Percentiles rank a stretch among this genome's conserved stretches.
Conservation (phyloP, 2,113 vertebrate genomes). For the Phalacrocorax aristotelis region DNA sequence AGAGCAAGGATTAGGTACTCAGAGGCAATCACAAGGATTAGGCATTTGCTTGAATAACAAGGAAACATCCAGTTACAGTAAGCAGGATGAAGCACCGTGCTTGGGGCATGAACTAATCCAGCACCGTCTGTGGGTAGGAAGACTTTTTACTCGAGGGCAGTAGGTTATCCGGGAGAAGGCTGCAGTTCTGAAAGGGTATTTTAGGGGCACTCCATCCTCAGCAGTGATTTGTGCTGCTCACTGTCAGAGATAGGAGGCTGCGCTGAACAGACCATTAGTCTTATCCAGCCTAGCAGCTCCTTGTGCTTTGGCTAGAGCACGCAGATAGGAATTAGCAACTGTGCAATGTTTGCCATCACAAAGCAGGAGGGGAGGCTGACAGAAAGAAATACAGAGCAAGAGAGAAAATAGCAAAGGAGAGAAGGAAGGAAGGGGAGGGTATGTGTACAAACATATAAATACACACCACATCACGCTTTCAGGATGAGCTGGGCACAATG, state of each 20-base stretch:
- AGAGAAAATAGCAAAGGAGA: not conserved
- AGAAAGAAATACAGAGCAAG: not conserved
- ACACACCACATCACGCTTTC: not conserved
- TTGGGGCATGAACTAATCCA: not conserved
- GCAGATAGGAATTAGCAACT: not conserved
- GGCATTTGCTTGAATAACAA: not conserved
- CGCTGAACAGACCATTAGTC: not conserved
- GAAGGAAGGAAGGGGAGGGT: slow-evolving; percentile 51
- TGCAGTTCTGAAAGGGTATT: not conserved
- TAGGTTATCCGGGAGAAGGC: not conserved
- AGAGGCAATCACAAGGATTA: not conserved
- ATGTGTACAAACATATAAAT: not conserved
- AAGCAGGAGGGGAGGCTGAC: slow-evolving; percentile 7
- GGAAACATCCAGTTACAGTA: not conserved
- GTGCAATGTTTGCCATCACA: slow-evolving; percentile 26
- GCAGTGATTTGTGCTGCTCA: not conserved
- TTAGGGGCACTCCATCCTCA: not conserved
- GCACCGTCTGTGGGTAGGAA: not conserved
- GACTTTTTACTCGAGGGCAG: not conserved
- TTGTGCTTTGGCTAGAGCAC: slow-evolving; percentile 1
- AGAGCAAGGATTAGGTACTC: not conserved
- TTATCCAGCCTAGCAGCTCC: not conserved
- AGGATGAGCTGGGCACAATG: not conserved
- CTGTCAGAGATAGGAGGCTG: not conserved
- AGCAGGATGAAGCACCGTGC: not conserved